A percentile compares a stretch with the other conserved stretches of the same genome.
Evolutionary conservation across 2,888 invertebrate species (phyloP).

Genomic region (Nemotelus nigrinus): DNA sequence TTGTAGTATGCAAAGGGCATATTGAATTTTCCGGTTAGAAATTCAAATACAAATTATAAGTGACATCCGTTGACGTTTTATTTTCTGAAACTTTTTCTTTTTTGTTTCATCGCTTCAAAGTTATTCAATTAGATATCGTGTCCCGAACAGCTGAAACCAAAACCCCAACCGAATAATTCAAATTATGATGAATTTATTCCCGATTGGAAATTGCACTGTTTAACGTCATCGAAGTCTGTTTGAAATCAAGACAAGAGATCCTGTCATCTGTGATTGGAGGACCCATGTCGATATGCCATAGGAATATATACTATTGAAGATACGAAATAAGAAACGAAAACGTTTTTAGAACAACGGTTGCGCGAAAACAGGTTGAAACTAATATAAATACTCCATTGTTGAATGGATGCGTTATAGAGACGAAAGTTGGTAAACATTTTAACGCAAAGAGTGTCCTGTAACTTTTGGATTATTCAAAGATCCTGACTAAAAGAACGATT

Average conservation of each 20-base stretch:
- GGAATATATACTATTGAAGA: background rate
- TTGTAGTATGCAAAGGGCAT: slow-evolving; percentile 21
- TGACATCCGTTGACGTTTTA: slow-evolving; percentile 38
- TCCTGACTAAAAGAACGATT: no score
- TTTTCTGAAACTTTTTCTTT: slow-evolving; percentile 28
- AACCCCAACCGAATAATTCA: background rate
- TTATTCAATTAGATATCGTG: slow-evolving; percentile 22
- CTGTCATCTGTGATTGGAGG: no score
- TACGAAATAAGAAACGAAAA: slow-evolving; percentile 19
- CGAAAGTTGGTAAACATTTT: no score
- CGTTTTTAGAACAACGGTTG: slow-evolving; percentile 24
- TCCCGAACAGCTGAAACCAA: background rate
- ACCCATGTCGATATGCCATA: no score
- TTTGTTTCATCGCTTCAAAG: slow-evolving; percentile 2
- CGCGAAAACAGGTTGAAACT: background rate
- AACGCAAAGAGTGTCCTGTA: no score
- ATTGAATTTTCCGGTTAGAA: background rate
- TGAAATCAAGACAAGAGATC: no score
- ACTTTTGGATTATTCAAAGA: no score
- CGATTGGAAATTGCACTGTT: slow-evolving; percentile 2
- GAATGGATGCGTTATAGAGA: no score
- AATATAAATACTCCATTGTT: no score
- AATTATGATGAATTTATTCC: background rate
- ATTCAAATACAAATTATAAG: slow-evolving; percentile 37
- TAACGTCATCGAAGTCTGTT: background rate